Conservation (phyloP, 2,797 vertebrate genomes). For the Holocentrus rufus region DNA sequence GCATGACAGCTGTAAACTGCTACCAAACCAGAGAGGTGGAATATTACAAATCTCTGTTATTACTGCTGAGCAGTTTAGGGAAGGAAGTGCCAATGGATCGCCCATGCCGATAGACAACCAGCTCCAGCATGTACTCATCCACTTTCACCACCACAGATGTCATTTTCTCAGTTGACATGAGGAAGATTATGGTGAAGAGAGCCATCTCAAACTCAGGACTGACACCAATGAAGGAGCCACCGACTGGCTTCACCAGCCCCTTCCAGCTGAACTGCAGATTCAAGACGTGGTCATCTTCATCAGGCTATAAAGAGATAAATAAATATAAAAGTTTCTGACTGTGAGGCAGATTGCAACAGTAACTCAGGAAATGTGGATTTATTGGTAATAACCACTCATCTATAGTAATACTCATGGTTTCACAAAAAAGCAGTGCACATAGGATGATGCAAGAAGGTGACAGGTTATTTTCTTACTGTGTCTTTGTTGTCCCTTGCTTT, state of each 20-base stretch:
- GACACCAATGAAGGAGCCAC: constrained; percentile 83
- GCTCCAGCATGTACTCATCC: constrained; percentile 82
- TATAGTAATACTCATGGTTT: too few relatives aligned
- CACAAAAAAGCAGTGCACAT: not conserved
- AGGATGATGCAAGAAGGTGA: not conserved
- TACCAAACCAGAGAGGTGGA: accelerated
- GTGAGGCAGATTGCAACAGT: too few relatives aligned
- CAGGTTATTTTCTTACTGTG: constrained; percentile 70
- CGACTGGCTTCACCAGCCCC: constrained; percentile 81
- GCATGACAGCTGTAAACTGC: not conserved
- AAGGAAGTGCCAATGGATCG: constrained; percentile 85
- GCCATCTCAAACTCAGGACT: constrained; percentile 88
- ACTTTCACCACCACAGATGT: constrained; percentile 78
- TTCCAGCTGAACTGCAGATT: constrained; percentile 90
- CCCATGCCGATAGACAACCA: constrained; percentile 80
- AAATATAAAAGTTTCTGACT: not conserved
- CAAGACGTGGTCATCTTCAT: constrained; percentile 86
- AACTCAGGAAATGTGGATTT: too few relatives aligned
- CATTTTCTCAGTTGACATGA: constrained; percentile 77
- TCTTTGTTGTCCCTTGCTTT: constrained; percentile 80
- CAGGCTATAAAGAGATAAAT: constrained; percentile 74
- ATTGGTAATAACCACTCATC: too few relatives aligned
- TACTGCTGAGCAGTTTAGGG: constrained; percentile 84
- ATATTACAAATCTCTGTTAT: constrained; percentile 72
- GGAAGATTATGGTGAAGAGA: constrained; percentile 86